Evolutionary conservation across 2,888 invertebrate species (phyloP), one percentile per base, ranked within the genome.

Genomic region (Plemyria rubiginata): DNA sequence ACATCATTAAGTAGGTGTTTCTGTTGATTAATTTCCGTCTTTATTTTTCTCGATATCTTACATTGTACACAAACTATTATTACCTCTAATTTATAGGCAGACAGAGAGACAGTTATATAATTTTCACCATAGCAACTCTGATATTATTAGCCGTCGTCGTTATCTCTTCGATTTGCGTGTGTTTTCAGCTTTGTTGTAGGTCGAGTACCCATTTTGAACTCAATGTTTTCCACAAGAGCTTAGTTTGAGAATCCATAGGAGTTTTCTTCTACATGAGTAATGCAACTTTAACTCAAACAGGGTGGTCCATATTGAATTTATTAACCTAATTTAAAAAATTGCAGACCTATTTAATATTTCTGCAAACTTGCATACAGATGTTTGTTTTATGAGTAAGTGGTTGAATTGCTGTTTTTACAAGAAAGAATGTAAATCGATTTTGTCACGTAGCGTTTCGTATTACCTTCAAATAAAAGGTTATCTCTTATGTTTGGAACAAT

Each of bases 161-260:
- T 67, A 70, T 70, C 70, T 59, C 57, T 48, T 28, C 48, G 64
- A 69, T 64, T 62, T 62, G 2, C 29, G 28, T 51, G 46, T 64
- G 64, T 55, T 53, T 60, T 60, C 62, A 53, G 54, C 65, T 58
- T 61, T 67, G 53, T 67, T 65, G 59, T 65, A 50, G 60, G 53
- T 62, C 40, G 60, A 67, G 63, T 54, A 58, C n/a, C n/a, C n/a
- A n/a, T 60, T 16, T 40, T 22, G 6, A 54, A 56, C 54, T 66
- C 50, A 56, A 60, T 58, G 60, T 56, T 54, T 58, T 60, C 58
- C 9, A 9, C 16, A 16, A 16, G 16, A 15, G 13, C 7, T 36
- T 45, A 36, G 54, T 40, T 28, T 15, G 50, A 48, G 13, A 45
- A 55, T 60, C 22, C 43, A 50, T 50, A 15, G 6, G 11, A 7